These are phyloP conservation scores for Drosophila mulleri DNA, from an alignment of 2,888 invertebrate genomes.

Conservation along the genomic window DNA sequence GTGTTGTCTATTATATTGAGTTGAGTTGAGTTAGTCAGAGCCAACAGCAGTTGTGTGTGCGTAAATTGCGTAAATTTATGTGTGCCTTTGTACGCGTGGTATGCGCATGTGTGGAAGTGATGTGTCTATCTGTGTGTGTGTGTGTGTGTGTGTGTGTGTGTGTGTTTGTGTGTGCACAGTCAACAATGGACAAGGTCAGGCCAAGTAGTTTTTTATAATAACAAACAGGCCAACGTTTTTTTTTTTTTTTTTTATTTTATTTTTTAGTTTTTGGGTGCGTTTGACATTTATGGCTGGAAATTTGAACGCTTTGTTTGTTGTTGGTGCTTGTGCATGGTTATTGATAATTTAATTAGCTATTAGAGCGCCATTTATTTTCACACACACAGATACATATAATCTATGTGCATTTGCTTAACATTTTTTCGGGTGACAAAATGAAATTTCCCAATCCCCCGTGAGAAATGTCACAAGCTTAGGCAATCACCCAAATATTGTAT, in stretches of 20 bases:
- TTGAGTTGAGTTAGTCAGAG: constrained; percentile 62
- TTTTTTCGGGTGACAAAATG: constrained; percentile 26
- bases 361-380: constrained; percentile 53
- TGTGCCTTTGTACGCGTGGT: constrained; percentile 25
- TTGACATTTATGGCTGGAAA: constrained; percentile 65
- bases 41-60: constrained; percentile 47
- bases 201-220: constrained; percentile 74
- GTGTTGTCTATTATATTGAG: constrained; percentile 37
- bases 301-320: constrained; percentile 46
- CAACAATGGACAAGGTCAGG: constrained; percentile 78
- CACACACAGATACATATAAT: neutral
- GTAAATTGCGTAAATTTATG: constrained; percentile 67
- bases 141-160: neutral
- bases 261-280: constrained; percentile 48
- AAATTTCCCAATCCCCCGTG: constrained; percentile 38
- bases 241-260: constrained; percentile 12
- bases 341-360: constrained; percentile 74
- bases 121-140: constrained; percentile 6
- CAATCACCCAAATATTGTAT: constrained; percentile 3
- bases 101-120: neutral
- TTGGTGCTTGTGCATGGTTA: constrained; percentile 46
- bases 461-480: constrained; percentile 36
- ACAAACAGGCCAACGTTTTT: constrained; percentile 57
- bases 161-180: constrained; percentile 54
- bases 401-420: neutral